phyloP scores from a whole-genome alignment of 2,797 vertebrate species.

The Pachyuromys duprasi region DNA sequence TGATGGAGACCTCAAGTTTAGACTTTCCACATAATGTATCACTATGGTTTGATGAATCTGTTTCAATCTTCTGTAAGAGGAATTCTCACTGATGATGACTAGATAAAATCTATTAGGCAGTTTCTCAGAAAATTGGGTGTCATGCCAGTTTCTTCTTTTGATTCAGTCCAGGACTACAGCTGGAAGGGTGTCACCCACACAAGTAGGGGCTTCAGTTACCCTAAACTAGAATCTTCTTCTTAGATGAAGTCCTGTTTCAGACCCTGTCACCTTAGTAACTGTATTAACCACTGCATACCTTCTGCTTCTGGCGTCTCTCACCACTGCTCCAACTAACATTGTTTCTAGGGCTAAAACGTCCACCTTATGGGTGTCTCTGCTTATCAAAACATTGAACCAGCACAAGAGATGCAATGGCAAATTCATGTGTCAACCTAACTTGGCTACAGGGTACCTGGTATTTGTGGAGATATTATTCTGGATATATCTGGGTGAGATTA shows the following conservation, averaged over 20 bases:
- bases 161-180: background rate
- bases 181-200: too few species aligned
- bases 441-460: background rate
- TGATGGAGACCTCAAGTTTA: too few species aligned
- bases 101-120: too few species aligned
- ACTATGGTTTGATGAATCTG: too few species aligned
- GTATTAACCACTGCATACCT: background rate
- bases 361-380: background rate
- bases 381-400: background rate
- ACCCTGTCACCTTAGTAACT: background rate
- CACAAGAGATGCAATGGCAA: background rate
- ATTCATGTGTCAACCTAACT: background rate
- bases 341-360: background rate
- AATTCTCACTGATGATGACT: too few species aligned
- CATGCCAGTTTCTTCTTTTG: background rate
- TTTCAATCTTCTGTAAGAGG: too few species aligned
- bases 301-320: background rate
- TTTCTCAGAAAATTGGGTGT: too few species aligned
- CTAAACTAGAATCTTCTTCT: background rate
- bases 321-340: background rate
- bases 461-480: background rate
- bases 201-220: background rate
- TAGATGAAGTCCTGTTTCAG: background rate
- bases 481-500: background rate
- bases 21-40: too few species aligned